Evolutionary conservation across 2,888 invertebrate species (phyloP), one percentile per base, ranked within the genome.

Genomic region (Calliphora vomitoria): DNA sequence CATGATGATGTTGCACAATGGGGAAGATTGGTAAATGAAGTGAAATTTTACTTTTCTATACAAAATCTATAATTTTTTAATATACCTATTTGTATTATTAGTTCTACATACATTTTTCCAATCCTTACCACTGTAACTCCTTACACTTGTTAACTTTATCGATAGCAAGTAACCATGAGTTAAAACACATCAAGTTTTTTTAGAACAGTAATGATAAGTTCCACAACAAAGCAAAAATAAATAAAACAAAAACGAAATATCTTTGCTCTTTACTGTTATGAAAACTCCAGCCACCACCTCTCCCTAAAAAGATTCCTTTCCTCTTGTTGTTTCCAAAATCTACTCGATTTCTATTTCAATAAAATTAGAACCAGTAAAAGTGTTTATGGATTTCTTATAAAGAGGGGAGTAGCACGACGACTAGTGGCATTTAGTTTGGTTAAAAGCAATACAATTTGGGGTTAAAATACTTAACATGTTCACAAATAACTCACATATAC

Each of bases 361-460:
- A 47, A 66, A 72, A 50, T 66, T 74, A 64, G 47, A 62, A 80
- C 18, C 41, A 71, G 58, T 78, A 71, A 83, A 71, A 71, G 50
- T 80, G 50, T 83, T 80, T 72, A 76, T 81, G 71, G 53, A 25
- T 80, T 60, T 80, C 25, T 60, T 74, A 53, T 64, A 18, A 66
- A 13, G 20, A 47, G 38, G 38, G 50, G 60, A 75, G 62, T 55
- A 25, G 25, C 25, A 80, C n/a, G 5, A 58, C 18, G 50, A 31
- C 11, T 69, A n/a, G 41, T 66, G 55, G 78, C 62, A 68, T 72
- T 68, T 72, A 58, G 64, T 80, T 80, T 79, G 58, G 53, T 64
- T 84, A 72, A 79, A 58, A 72, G 79, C 58, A 69, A 76, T 79
- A 79, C 60, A 75, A 69, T 80, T 83, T 86, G 83, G 79, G 83